A percentile compares a stretch with the other conserved stretches of the same genome.
phyloP scores from a whole-genome alignment of 2,888 invertebrate species.

The Hirtodrosophila histrioides region DNA sequence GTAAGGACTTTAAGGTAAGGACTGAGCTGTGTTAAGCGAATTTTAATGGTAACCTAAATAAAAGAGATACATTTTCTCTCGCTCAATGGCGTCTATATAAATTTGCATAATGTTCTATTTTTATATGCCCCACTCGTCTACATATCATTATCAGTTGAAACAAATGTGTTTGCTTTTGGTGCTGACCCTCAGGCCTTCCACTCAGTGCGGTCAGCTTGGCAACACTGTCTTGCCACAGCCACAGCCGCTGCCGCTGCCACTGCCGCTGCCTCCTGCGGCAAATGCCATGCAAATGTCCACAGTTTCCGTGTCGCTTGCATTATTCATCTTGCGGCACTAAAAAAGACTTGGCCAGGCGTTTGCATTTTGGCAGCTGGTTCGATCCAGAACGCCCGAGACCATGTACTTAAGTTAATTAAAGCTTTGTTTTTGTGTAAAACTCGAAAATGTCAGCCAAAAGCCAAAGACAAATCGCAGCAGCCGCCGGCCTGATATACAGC shows the following conservation, averaged over 20 bases:
- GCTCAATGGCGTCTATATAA: not conserved
- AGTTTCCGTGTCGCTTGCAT: constrained; percentile 42
- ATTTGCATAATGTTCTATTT: not conserved
- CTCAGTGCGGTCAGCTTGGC: constrained; percentile 31
- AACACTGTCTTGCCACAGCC: not conserved
- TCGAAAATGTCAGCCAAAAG: constrained; percentile 40
- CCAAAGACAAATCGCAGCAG: constrained; percentile 57
- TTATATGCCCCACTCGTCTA: constrained; percentile 5
- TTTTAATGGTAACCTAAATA: too few relatives aligned
- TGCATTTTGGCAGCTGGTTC: constrained; percentile 50
- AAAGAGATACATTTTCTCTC: too few relatives aligned
- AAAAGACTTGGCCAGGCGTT: constrained; percentile 12
- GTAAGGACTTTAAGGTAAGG: too few relatives aligned
- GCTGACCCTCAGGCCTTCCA: constrained; percentile 17
- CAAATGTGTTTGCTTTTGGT: constrained; percentile 34
- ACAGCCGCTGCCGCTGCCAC: not conserved
- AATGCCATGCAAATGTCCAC: constrained; percentile 52
- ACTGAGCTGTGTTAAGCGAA: too few relatives aligned
- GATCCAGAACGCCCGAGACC: constrained; percentile 22
- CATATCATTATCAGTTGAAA: constrained; percentile 30
- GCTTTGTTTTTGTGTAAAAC: constrained; percentile 42
- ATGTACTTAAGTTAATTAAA: constrained; percentile 75
- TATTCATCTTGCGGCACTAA: constrained; percentile 39
- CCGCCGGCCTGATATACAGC: constrained; percentile 23
- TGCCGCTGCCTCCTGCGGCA: not conserved